These are phyloP conservation scores for Gorsachius goisagi DNA, from an alignment of 2,113 vertebrate species.

Conservation along the genomic window DNA sequence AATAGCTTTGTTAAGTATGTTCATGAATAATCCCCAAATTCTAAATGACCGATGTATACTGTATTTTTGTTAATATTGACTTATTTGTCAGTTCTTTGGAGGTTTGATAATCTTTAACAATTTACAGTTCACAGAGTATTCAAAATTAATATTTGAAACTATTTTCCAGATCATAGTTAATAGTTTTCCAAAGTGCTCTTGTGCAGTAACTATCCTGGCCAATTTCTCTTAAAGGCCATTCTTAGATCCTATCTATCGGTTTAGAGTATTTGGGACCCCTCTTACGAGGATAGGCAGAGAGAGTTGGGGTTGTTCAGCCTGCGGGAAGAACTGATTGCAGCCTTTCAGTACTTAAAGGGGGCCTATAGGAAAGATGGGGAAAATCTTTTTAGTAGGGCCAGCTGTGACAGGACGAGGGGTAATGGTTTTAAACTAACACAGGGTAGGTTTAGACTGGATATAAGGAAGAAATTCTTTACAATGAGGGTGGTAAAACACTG, in stretches of 20 bases:
- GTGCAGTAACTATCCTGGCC: background rate
- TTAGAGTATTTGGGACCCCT: background rate
- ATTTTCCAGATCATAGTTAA: background rate
- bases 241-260: background rate
- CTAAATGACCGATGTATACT: background rate
- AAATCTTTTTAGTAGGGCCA: too few relatives aligned
- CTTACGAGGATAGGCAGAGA: too few relatives aligned
- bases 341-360: too few relatives aligned
- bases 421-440: too few relatives aligned
- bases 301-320: too few relatives aligned
- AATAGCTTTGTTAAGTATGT: background rate
- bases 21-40: background rate
- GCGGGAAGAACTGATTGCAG: too few relatives aligned
- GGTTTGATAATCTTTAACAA: background rate
- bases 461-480: too few relatives aligned
- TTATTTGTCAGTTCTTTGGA: background rate
- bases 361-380: too few relatives aligned
- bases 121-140: background rate
- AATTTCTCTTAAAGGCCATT: background rate
- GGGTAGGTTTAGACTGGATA: too few relatives aligned
- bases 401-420: too few relatives aligned
- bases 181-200: background rate
- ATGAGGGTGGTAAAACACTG: too few relatives aligned
- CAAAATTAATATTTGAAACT: background rate
- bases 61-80: background rate